phyloP scores from a whole-genome alignment of 2,888 invertebrate species.

The Sthenelais limicola region DNA sequence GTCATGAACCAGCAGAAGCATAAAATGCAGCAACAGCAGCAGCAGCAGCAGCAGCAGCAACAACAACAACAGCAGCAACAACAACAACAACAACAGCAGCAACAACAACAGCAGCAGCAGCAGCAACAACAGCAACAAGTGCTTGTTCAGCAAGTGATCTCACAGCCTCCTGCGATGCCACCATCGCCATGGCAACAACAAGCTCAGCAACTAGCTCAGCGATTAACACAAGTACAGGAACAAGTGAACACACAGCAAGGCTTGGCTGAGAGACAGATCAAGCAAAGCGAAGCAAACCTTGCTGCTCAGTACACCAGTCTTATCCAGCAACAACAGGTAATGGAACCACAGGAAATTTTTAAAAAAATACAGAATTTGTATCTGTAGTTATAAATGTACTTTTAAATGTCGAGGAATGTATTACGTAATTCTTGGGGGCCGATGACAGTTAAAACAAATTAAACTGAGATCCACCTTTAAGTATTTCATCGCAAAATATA shows the following conservation, averaged over 20 bases:
- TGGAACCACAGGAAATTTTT: too few species aligned
- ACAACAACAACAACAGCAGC: slow-evolving; percentile 66
- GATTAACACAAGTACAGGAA: slow-evolving; percentile 58
- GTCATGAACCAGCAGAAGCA: slow-evolving; percentile 66
- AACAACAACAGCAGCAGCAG: slow-evolving; percentile 61
- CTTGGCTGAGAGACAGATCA: slow-evolving; percentile 81
- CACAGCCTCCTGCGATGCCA: slow-evolving; percentile 62
- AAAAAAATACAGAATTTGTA: too few species aligned
- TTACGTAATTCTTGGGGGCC: too few species aligned
- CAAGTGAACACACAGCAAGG: slow-evolving; percentile 52
- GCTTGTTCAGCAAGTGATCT: slow-evolving; percentile 61
- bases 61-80: slow-evolving; percentile 66
- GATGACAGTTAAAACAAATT: too few species aligned
- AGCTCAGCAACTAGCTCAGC: slow-evolving; percentile 83
- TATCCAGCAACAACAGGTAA: slow-evolving; percentile 88
- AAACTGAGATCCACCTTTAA: too few species aligned
- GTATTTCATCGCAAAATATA: too few species aligned
- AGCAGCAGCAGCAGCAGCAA: slow-evolving; percentile 61
- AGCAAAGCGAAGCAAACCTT: slow-evolving; percentile 95
- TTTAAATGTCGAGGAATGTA: too few species aligned
- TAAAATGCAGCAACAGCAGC: slow-evolving; percentile 65
- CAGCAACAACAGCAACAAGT: slow-evolving; percentile 61
- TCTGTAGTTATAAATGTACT: too few species aligned
- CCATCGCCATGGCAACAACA: slow-evolving; percentile 76
- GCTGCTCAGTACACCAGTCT: slow-evolving; percentile 93